Percentiles rank a stretch among this genome's conserved stretches.
phyloP scores from a whole-genome alignment of 2,113 vertebrate species.

The Gymnocephalus cernua region DNA sequence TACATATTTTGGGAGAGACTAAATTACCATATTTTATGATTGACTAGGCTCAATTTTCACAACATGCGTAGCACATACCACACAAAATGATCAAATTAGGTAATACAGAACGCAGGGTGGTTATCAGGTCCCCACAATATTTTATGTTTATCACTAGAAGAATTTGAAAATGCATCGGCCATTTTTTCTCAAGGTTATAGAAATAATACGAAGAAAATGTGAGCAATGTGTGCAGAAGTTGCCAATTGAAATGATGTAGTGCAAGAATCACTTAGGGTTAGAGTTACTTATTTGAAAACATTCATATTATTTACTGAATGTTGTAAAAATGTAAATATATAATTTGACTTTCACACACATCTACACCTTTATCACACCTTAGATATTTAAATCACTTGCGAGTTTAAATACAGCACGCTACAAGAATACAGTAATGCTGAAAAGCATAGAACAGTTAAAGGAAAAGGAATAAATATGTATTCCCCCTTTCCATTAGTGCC shows the following conservation, averaged over 20 bases:
- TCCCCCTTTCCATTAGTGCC: background rate
- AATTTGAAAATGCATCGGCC: too few relatives aligned
- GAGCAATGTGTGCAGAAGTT: background rate
- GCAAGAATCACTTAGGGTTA: too few relatives aligned
- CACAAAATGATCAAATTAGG: background rate
- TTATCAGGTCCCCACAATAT: background rate
- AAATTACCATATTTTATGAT: background rate
- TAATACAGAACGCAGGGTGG: background rate
- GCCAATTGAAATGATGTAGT: background rate
- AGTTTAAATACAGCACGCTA: background rate
- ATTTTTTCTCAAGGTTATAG: background rate
- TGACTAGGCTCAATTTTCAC: background rate
- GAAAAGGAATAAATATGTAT: background rate
- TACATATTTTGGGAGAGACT: slow-evolving; percentile 5
- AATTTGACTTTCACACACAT: too few relatives aligned
- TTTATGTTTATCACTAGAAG: background rate
- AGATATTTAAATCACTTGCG: background rate
- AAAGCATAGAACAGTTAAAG: background rate
- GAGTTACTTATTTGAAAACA: background rate
- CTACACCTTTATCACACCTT: background rate
- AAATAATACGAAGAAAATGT: background rate
- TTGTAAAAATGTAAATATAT: background rate
- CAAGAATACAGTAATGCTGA: background rate
- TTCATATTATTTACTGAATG: background rate
- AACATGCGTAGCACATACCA: background rate